phyloP scores from a whole-genome alignment of 2,888 invertebrate genomes.

The Drosophila rubida region DNA sequence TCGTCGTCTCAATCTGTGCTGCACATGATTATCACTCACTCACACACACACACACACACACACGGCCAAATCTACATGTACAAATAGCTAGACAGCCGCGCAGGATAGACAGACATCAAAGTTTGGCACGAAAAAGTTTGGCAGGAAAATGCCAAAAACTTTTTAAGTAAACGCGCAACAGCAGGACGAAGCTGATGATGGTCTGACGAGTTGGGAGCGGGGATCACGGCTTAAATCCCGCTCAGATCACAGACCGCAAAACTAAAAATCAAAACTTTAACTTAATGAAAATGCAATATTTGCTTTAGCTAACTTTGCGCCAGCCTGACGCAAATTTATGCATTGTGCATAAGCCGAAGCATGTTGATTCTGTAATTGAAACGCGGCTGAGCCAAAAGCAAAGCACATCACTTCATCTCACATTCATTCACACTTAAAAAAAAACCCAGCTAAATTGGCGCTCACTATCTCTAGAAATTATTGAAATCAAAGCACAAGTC shows the following conservation, averaged over 20 bases:
- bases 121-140: constrained; percentile 50
- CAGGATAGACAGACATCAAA: constrained; percentile 51
- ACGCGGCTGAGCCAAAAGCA: constrained; percentile 22
- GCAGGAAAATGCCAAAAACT: constrained; percentile 45
- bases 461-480: too few species aligned
- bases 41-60: constrained; percentile 2
- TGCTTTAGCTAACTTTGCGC: constrained; percentile 34
- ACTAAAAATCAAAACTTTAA: constrained; percentile 63
- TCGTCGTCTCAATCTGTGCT: constrained; percentile 29
- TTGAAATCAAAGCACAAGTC: too few species aligned
- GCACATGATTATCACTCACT: constrained; percentile 50
- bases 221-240: constrained; percentile 16
- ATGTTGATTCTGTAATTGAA: constrained; percentile 44
- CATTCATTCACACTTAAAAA: too few species aligned
- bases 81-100: constrained; percentile 29
- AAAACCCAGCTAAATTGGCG: too few species aligned
- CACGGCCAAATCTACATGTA: constrained; percentile 10
- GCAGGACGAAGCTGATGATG: constrained; percentile 13
- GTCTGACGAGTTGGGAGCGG: background rate
- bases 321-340: constrained; percentile 42
- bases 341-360: constrained; percentile 29
- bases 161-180: constrained; percentile 50
- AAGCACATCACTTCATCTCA: constrained; percentile 8
- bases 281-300: constrained; percentile 67
- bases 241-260: constrained; percentile 53